Conservation (phyloP, 2,888 invertebrate genomes). For the Pelosia muscerda region DNA sequence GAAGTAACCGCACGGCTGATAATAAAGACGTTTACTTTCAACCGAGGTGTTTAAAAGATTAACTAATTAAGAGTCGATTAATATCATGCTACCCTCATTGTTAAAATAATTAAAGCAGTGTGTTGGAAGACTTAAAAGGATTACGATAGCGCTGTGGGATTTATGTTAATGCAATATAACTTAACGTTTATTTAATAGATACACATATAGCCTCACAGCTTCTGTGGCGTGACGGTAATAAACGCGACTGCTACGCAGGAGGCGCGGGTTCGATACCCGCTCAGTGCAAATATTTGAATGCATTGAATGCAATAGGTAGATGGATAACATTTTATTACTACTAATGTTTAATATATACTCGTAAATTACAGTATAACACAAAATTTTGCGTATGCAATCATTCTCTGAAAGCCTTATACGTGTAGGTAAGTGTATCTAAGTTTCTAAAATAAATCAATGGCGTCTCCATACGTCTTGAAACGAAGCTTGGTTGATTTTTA, state of each 20-base stretch:
- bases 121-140: neutral
- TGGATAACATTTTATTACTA: no score
- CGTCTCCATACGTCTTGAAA: conserved; percentile 4
- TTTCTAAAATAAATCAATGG: conserved; percentile 6
- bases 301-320: no score
- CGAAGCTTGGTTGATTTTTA: conserved; percentile 7
- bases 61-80: conserved; percentile 36
- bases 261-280: no score
- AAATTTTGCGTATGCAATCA: neutral
- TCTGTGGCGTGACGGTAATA: no score
- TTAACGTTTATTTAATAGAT: neutral
- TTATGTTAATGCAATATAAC: no score
- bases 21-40: conserved; percentile 39
- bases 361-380: neutral
- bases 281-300: no score
- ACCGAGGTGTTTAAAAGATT: conserved; percentile 27
- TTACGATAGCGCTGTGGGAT: neutral
- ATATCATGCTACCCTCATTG: conserved; percentile 21
- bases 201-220: no score
- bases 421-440: neutral
- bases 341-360: no score
- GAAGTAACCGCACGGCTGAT: conserved; percentile 27
- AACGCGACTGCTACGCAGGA: no score
- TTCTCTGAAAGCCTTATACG: neutral
- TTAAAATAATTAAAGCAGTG: conserved; percentile 10